Evolutionary conservation across 2,797 vertebrate species (phyloP), one percentile per base, ranked within the genome.

Genomic region (Siniperca obscura): DNA sequence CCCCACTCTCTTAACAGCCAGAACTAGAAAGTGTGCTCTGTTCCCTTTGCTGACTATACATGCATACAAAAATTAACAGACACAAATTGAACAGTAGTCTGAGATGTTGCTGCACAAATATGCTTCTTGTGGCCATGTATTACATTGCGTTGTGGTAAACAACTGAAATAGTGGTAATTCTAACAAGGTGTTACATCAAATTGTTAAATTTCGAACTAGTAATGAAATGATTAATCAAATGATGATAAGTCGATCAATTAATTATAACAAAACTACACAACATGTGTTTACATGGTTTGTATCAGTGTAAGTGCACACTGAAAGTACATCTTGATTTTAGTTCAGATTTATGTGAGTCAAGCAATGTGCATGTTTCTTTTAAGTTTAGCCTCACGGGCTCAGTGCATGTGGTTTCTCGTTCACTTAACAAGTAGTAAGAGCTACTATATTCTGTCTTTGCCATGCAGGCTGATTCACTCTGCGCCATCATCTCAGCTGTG

Each of bases 401-500:
- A 8, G 56, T 74, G 65, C 61, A 78, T 81, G 70, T 84, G 80
- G 65, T 81, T 86, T 89, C 48, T 75, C 19, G 66, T 88, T 90
- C 66, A 77, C 74, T 76, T 85, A 74, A 83, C 61, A 89, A 87
- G 76, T 48, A 70, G 62, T 79, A 70, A 57, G 74, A 86, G 60
- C 50, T 70, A 65, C 87, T 81, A 76, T 88, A 84, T 83, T 82
- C 81, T 81, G 74, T 85, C 68, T 84, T 70, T 66, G 71, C 82
- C 75, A 60, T 81, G 86, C 78, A 59, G 75, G 71, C 79, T 87
- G 87, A 91, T 91, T 90, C 86, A 83, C 87, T 79, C 73, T 71
- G 78, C 90, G 87, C 85, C 88, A 83, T 88, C 86, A 83, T 88
- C 89, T 89, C 84, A 55, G 74, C 89, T 85, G 84, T 83, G 85